Conservation (phyloP, 2,113 vertebrate genomes). For the Bathybates hornii region DNA sequence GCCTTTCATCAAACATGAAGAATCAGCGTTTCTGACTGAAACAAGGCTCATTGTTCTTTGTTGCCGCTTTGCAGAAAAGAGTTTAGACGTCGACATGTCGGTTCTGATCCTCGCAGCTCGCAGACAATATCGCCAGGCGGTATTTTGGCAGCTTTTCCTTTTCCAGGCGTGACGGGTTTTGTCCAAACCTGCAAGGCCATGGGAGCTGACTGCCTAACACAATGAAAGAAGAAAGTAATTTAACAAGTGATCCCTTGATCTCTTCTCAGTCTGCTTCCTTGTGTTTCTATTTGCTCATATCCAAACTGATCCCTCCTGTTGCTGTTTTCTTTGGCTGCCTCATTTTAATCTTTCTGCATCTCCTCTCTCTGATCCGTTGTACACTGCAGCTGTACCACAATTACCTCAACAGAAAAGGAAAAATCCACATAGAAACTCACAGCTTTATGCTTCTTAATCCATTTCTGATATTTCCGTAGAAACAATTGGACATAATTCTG, state of each 20-base stretch:
- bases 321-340: background rate
- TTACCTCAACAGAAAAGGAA: background rate
- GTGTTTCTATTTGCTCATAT: background rate
- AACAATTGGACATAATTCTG: background rate
- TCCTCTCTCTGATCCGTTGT: background rate
- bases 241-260: background rate
- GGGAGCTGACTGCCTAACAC: slow-evolving; percentile 8
- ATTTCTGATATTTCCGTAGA: background rate
- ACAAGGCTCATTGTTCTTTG: slow-evolving; percentile 38
- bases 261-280: background rate
- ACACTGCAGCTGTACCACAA: background rate
- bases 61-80: background rate
- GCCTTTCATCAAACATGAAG: background rate
- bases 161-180: slow-evolving; percentile 13
- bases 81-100: slow-evolving; percentile 29
- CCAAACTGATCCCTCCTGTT: background rate
- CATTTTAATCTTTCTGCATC: background rate
- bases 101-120: slow-evolving; percentile 40
- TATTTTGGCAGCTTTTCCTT: slow-evolving; percentile 30
- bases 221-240: slow-evolving; percentile 10
- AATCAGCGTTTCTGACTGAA: background rate
- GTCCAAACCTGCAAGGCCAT: slow-evolving; percentile 30
- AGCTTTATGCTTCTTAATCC: background rate
- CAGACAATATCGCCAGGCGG: slow-evolving; percentile 11
- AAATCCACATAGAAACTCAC: background rate